These are phyloP conservation scores for Andrena bucephala DNA, from an alignment of 2,888 invertebrate species.

Conservation along the genomic window DNA sequence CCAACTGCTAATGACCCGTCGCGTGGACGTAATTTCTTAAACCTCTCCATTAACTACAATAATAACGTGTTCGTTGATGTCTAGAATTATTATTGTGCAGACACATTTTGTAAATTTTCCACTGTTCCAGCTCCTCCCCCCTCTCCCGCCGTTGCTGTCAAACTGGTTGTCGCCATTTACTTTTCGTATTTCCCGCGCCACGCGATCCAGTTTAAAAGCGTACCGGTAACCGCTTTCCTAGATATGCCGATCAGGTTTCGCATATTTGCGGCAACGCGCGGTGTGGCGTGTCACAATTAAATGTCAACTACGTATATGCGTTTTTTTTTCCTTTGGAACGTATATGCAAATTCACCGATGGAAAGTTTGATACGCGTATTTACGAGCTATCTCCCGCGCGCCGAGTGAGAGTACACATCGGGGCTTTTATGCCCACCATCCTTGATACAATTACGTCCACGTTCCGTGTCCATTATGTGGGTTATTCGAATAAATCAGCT, in stretches of 20 bases:
- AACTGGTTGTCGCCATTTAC: slow-evolving; percentile 25
- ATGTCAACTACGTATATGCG: slow-evolving; percentile 9
- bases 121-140: not conserved
- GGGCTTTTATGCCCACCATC: slow-evolving; percentile 20
- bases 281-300: slow-evolving; percentile 33
- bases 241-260: slow-evolving; percentile 51
- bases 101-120: not conserved
- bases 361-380: slow-evolving; percentile 48
- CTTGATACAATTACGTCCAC: slow-evolving; percentile 43
- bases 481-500: slow-evolving; percentile 48
- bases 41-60: not conserved
- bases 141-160: not conserved
- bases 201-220: slow-evolving; percentile 27
- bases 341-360: slow-evolving; percentile 45
- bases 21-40: not conserved
- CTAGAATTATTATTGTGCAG: not conserved
- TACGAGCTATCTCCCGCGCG: slow-evolving; percentile 30
- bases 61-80: too few relatives aligned
- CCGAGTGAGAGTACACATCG: slow-evolving; percentile 34
- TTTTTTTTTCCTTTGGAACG: slow-evolving; percentile 3
- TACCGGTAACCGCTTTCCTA: slow-evolving; percentile 32
- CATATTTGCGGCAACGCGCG: slow-evolving; percentile 17
- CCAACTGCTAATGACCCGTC: too few relatives aligned
- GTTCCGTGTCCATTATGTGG: slow-evolving; percentile 36
- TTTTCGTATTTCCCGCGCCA: slow-evolving; percentile 38